Percentiles rank a stretch among this genome's conserved stretches.
Conservation (phyloP, 2,888 invertebrate species). For the Polylopha cassiicola region DNA sequence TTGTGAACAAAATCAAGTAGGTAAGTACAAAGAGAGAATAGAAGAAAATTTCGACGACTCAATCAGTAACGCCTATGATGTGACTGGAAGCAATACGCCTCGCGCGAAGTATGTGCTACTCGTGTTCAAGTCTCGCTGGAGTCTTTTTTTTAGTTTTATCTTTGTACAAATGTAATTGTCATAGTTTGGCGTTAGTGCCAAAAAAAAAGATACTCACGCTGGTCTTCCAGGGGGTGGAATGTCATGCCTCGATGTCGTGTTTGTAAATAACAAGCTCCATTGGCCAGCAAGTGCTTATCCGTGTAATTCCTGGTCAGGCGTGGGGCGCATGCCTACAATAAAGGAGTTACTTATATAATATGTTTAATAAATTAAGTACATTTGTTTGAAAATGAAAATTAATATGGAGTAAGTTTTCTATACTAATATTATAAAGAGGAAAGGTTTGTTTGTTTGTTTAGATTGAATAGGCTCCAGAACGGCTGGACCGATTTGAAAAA, state of each 20-base stretch:
- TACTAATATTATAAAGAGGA: neutral
- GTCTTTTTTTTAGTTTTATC: neutral
- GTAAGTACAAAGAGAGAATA: too few species aligned
- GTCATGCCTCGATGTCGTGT: conserved; percentile 29
- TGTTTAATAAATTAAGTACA: neutral
- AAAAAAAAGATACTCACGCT: conserved; percentile 28
- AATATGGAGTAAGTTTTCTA: conserved; percentile 14
- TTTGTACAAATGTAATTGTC: too few species aligned
- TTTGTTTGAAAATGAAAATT: neutral
- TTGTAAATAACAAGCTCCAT: conserved; percentile 50
- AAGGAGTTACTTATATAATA: neutral
- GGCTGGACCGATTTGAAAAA: too few species aligned
- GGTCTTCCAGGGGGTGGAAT: conserved; percentile 39
- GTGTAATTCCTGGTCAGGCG: conserved; percentile 45
- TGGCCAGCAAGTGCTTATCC: conserved; percentile 43
- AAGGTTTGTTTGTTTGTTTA: too few species aligned
- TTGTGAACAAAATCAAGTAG: too few species aligned
- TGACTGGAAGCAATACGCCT: too few species aligned
- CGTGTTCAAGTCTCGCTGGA: neutral
- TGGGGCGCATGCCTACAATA: conserved; percentile 50
- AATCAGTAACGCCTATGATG: too few species aligned
- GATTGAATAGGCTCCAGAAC: too few species aligned
- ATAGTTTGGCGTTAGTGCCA: too few species aligned
- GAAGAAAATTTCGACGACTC: too few species aligned
- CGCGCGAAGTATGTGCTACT: too few species aligned